Base-by-base conservation (phyloP, 2,113 vertebrate species). In the Okapia johnstoni region DNA sequence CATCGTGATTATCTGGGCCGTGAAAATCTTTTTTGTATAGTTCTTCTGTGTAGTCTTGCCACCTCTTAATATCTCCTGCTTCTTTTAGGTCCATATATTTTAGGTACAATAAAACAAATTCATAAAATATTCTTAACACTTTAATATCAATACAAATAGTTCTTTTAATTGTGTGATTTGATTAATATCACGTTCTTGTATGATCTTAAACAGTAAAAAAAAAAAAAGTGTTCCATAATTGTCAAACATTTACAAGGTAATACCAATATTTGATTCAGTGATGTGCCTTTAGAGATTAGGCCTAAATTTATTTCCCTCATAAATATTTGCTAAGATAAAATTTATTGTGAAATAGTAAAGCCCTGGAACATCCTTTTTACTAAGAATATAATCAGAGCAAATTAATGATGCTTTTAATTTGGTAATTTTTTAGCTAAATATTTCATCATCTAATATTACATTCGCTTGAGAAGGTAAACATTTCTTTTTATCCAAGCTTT, bases 401-500 rank as follows among this genome's bases (percentile, higher is more conserved):
- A 92, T 73, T 70, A 96, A 70, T 86, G 48, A 17, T 33, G 33
- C 52, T 19, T 50, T 28, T 28, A 93, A 96, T 90, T 58, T 84
- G 16, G 3, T 60, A 61, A 61, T 92, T 97, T 97, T 70, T 58
- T 40, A 96, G 26, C 36, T 93, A 80, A 95, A 66, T 55, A 92
- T 77, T 55, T 84, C 88, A 87, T 6, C 2, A 94, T 26, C 19
- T 5, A 73, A 73, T 52, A 0, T 86, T 36, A 93, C 94, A n/a
- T 94, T 26, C 30, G 30, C 33, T 58, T 77, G 16, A 97, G 57
- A 98, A 25, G 46, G 28, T 58, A 11, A 13, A 36, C 0, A 52
- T 96, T 93, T 97, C 58, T 28, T 89, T 33, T 93, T 93, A 66
- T 28, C 21, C 5, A 97, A 70, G 87, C 19, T 19, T 96, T 95